Conservation (phyloP, 1,140 invertebrate species). For the Tribolium madens region DNA sequence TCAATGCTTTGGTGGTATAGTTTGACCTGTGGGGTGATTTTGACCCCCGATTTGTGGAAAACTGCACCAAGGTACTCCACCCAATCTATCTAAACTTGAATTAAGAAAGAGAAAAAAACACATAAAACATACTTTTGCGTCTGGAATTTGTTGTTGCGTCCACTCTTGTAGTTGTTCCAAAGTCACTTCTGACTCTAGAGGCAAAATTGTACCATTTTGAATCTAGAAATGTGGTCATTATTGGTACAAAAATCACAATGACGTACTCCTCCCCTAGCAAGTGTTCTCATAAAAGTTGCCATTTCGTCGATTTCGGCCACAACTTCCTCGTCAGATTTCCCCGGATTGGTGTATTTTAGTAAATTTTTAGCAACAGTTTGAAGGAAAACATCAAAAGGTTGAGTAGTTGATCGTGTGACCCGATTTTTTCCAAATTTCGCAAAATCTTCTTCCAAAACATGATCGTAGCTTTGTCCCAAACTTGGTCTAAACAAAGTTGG, state of each 20-base stretch:
- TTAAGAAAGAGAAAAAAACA: slow-evolving; percentile 24
- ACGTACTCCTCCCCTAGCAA: slow-evolving; percentile 34
- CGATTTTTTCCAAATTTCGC: background rate
- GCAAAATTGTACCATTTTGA: background rate
- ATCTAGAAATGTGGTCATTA: background rate
- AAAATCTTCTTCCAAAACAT: slow-evolving; percentile 52
- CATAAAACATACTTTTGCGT: slow-evolving; percentile 25
- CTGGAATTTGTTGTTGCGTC: slow-evolving; percentile 54
- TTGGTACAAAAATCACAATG: background rate
- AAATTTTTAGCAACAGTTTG: slow-evolving; percentile 52
- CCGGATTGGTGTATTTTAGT: slow-evolving; percentile 41
- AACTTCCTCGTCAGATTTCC: slow-evolving; percentile 42
- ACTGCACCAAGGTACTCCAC: slow-evolving; percentile 56
- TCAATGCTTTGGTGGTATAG: slow-evolving; percentile 37
- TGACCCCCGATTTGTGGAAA: slow-evolving; percentile 50
- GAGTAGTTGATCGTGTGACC: slow-evolving; percentile 17
- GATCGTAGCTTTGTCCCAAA: slow-evolving; percentile 37
- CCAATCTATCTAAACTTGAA: slow-evolving; percentile 60
- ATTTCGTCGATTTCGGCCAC: slow-evolving; percentile 49
- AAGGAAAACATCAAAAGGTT: slow-evolving; percentile 53
- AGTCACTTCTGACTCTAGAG: slow-evolving; percentile 47
- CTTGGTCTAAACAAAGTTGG: slow-evolving; percentile 45
- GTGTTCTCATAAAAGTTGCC: slow-evolving; percentile 49
- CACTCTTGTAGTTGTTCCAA: slow-evolving; percentile 58
- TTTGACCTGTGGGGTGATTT: slow-evolving; percentile 53